These are phyloP conservation scores for Erebia epiphron DNA, from an alignment of 2,888 invertebrate species.

Conservation along the genomic window DNA sequence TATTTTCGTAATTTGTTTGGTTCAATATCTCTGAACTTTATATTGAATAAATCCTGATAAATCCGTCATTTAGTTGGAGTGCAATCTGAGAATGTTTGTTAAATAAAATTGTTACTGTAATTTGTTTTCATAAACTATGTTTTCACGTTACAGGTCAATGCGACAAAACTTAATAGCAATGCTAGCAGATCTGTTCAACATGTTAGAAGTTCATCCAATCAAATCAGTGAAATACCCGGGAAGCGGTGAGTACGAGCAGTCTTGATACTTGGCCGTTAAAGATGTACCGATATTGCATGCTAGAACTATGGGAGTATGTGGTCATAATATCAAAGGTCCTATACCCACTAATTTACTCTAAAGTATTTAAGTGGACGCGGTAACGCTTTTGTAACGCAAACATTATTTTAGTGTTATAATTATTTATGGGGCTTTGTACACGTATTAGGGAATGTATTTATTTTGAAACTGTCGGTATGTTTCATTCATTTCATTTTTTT, in stretches of 20 bases:
- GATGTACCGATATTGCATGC: conserved; percentile 67
- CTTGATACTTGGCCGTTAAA: conserved; percentile 30
- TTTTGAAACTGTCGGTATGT: conserved; percentile 14
- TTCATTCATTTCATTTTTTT: conserved; percentile 28
- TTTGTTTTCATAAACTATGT: background rate
- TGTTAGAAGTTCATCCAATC: conserved; percentile 95
- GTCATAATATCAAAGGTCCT: conserved; percentile 79
- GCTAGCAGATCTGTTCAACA: conserved; percentile 96
- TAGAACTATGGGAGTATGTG: conserved; percentile 80
- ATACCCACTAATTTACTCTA: conserved; percentile 59
- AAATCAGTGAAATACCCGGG: conserved; percentile 93
- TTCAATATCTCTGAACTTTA: no score
- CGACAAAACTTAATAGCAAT: conserved; percentile 95
- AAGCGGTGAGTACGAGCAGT: conserved; percentile 72
- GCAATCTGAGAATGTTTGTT: no score
- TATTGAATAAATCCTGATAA: no score
- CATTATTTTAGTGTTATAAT: conserved; percentile 25
- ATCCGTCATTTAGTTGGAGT: no score
- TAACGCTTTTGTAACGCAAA: conserved; percentile 56
- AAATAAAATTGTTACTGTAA: no score
- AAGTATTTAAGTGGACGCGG: conserved; percentile 50
- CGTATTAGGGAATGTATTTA: conserved; percentile 25
- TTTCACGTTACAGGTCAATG: conserved; percentile 88
- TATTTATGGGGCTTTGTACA: conserved; percentile 34
- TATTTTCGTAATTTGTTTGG: no score